Percentiles rank a stretch among this genome's conserved stretches.
Evolutionary conservation across 2,888 invertebrate species (phyloP).

Genomic region (Sarcophaga variegata): DNA sequence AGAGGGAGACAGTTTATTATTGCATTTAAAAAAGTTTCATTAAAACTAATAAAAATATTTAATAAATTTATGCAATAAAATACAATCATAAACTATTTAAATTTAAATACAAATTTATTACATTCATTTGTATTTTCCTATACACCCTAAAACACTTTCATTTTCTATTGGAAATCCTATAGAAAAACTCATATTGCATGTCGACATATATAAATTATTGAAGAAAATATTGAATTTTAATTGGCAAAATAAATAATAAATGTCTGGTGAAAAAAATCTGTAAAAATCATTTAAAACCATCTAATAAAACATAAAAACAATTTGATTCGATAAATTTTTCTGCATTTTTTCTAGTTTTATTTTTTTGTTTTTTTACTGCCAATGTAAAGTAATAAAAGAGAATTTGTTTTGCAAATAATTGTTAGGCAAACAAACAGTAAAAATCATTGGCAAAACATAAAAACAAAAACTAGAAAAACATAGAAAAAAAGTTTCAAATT

Average conservation of each 20-base stretch:
- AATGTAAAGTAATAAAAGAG: too few species aligned
- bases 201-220: slow-evolving; percentile 7
- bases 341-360: too few species aligned
- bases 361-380: too few species aligned
- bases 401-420: too few species aligned
- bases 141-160: too few species aligned
- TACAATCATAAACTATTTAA: too few species aligned
- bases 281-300: slow-evolving; percentile 28
- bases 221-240: slow-evolving; percentile 52
- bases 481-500: background rate
- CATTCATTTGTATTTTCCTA: background rate
- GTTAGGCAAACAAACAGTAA: too few species aligned
- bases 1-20: too few species aligned
- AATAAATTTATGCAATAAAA: background rate
- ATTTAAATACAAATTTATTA: background rate
- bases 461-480: background rate
- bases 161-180: too few species aligned
- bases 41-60: background rate
- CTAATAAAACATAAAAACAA: background rate
- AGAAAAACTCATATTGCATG: background rate
- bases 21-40: background rate
- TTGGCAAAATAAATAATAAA: slow-evolving; percentile 48
- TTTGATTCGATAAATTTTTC: background rate
- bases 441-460: too few species aligned
- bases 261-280: slow-evolving; percentile 11